Percentiles rank a stretch among this genome's conserved stretches.
phyloP scores from a whole-genome alignment of 1,140 invertebrate genomes.

The Neoseiulus cucumeris region DNA sequence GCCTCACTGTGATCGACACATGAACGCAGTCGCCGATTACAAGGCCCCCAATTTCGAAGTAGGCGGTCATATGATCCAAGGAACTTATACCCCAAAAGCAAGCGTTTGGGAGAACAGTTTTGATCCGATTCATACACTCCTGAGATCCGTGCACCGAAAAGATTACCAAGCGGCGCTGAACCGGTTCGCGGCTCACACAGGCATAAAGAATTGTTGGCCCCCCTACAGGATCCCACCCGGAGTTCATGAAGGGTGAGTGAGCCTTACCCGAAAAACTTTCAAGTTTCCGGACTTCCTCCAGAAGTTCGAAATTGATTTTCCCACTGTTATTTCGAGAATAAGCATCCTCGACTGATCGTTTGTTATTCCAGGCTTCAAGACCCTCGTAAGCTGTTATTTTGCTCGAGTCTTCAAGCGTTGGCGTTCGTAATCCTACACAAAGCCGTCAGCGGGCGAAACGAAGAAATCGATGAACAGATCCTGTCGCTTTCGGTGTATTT shows the following conservation, averaged over 20 bases:
- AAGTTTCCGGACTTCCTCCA: not conserved
- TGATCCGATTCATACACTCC: slow-evolving; percentile 74
- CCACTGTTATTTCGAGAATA: slow-evolving; percentile 29
- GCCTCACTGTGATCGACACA: slow-evolving; percentile 8
- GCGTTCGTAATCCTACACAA: slow-evolving; percentile 16
- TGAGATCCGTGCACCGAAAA: slow-evolving; percentile 67
- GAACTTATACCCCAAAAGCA: slow-evolving; percentile 70
- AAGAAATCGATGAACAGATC: slow-evolving; percentile 46
- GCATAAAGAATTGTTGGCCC: slow-evolving; percentile 40
- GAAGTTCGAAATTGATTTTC: slow-evolving; percentile 36
- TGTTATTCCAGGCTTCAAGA: slow-evolving; percentile 13
- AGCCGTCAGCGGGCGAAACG: slow-evolving; percentile 17
- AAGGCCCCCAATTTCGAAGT: slow-evolving; percentile 52
- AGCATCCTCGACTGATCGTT: not conserved
- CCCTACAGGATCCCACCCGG: slow-evolving; percentile 50
- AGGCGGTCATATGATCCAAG: slow-evolving; percentile 66
- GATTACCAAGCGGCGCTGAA: slow-evolving; percentile 89
- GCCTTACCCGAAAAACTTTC: slow-evolving; percentile 16
- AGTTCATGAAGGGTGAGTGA: slow-evolving; percentile 40
- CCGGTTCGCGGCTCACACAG: slow-evolving; percentile 32
- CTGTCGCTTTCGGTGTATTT: slow-evolving; percentile 65
- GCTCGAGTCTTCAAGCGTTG: not conserved
- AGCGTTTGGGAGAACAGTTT: slow-evolving; percentile 76
- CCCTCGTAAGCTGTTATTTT: slow-evolving; percentile 12
- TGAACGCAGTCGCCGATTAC: slow-evolving; percentile 45